Percentiles rank a stretch among this genome's conserved stretches.
Conservation (phyloP, 2,113 vertebrate species). For the Scatophagus argus region DNA sequence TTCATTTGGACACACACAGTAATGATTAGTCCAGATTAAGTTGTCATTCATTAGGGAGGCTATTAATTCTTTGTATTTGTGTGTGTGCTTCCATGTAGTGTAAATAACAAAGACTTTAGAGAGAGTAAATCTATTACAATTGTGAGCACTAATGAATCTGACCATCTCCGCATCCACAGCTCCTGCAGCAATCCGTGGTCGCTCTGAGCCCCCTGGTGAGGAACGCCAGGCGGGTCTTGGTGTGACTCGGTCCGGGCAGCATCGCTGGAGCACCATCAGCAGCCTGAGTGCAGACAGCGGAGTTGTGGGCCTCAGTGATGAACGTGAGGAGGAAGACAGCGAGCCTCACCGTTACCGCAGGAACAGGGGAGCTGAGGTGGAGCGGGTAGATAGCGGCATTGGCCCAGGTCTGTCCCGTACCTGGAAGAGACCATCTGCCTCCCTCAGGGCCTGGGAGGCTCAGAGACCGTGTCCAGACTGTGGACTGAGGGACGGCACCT, state of each 20-base stretch:
- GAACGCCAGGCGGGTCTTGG: constrained; percentile 73
- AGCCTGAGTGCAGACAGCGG: constrained; percentile 92
- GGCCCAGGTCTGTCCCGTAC: constrained; percentile 86
- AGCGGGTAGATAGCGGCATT: constrained; percentile 90
- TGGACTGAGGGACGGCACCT: constrained; percentile 84
- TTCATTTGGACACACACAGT: constrained; percentile 22
- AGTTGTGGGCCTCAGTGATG: constrained; percentile 88
- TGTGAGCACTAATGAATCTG: not conserved
- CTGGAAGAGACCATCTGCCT: constrained; percentile 87
- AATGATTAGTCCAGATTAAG: constrained; percentile 27
- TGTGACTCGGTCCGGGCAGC: constrained; percentile 77
- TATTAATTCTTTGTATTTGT: not conserved
- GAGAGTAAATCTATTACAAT: constrained; percentile 23
- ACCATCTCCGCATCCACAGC: constrained; percentile 53
- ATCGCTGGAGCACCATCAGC: constrained; percentile 93
- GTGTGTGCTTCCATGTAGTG: not conserved
- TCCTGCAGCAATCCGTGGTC: constrained; percentile 75
- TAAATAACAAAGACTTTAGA: not conserved
- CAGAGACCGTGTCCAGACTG: constrained; percentile 91
- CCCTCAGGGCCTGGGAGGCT: constrained; percentile 87
- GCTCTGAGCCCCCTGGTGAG: constrained; percentile 82
- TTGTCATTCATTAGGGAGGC: not conserved
- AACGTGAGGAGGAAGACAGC: constrained; percentile 82
- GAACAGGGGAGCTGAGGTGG: constrained; percentile 82
- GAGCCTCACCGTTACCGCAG: constrained; percentile 74